These are phyloP conservation scores for Salvelinus namaycush DNA, from an alignment of 2,113 vertebrate genomes.

Conservation along the genomic window DNA sequence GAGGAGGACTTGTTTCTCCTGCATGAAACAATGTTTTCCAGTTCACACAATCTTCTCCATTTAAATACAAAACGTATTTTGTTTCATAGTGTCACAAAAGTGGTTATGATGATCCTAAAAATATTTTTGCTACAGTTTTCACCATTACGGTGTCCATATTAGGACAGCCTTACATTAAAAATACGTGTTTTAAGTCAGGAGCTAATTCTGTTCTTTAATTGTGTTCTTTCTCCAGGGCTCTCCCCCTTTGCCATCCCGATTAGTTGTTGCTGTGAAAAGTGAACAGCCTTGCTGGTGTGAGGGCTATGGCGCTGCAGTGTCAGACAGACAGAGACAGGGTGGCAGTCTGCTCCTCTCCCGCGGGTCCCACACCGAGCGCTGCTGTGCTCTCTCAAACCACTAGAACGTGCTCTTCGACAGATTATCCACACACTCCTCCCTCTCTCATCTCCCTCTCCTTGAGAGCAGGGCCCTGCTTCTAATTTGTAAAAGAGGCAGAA, in stretches of 20 bases:
- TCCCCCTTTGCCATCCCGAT: not conserved
- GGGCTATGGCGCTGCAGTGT: conserved; percentile 40
- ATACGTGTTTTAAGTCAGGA: conserved; percentile 54
- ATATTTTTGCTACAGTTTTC: conserved; percentile 31
- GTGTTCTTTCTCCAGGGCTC: not conserved
- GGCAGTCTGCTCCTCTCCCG: conserved; percentile 61
- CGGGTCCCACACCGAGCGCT: conserved; percentile 38
- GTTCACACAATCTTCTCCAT: not conserved
- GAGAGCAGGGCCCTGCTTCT: conserved; percentile 49
- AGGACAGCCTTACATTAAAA: conserved; percentile 30
- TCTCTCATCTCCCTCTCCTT: conserved; percentile 18
- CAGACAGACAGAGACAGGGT: conserved; percentile 65
- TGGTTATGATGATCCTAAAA: not conserved
- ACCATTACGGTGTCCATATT: too few relatives aligned
- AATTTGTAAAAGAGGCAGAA: conserved; percentile 62
- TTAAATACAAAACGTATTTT: not conserved
- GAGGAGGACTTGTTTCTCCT: not conserved
- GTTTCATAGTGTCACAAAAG: not conserved
- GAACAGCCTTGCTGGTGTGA: conserved; percentile 52
- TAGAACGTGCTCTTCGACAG: conserved; percentile 92
- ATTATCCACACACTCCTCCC: conserved; percentile 69
- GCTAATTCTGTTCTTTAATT: conserved; percentile 54
- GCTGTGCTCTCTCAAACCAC: conserved; percentile 79
- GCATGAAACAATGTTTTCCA: not conserved
- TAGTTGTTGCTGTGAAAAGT: conserved; percentile 60